Evolutionary conservation across 37 sponge, comb jelly and placozoan species (phyloP), one percentile per base, ranked within the genome.

Genomic region (Aplysina aerophoba): DNA sequence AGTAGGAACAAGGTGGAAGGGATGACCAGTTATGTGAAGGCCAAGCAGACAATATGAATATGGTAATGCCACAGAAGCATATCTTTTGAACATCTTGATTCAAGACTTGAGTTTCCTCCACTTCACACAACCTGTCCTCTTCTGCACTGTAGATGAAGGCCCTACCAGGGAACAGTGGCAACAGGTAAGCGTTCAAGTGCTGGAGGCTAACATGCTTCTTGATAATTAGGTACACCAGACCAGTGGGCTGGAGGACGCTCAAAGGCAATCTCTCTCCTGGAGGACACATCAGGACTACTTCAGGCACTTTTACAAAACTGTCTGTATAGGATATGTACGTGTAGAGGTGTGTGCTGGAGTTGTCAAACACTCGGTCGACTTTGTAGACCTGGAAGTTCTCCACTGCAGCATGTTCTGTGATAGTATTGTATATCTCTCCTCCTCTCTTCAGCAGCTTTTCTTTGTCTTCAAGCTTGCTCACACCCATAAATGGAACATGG

Each of bases 331-430:
- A 41, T 4, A 53, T 15, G n/a, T 83, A 83, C 27, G 67, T n/a
- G 55, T 60, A 83, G 14, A 41, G 50, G 14, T 19, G n/a, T 17
- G 5, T 19, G 24, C 62, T 33, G 2, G 59, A 24, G 4, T 27
- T 12, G 30, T 61, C 27, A 30, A 39, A 33, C 0, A 11, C 14
- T 36, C 37, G 39, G 21, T 75, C 54, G 5, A 75, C 78, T 24
- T 50, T 54, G 22, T 83, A 83, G 15, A 83, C 55, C 35, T 36
- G 24, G 50, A 83, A 66, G 31, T 83, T 66, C 25, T 63, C 84
- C 56, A 59, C 27, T 53, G 12, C 44, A n/a, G 22, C 28, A 27
- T n/a, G 24, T 16, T 28, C 0, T 20, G 66, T 19, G 54, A 75
- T 75, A 15, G 31, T 75, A 19, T 39, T 83, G 68, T 50, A 50